Base-by-base conservation (phyloP, 2,888 invertebrate genomes). In the Bellardia bayeri region DNA sequence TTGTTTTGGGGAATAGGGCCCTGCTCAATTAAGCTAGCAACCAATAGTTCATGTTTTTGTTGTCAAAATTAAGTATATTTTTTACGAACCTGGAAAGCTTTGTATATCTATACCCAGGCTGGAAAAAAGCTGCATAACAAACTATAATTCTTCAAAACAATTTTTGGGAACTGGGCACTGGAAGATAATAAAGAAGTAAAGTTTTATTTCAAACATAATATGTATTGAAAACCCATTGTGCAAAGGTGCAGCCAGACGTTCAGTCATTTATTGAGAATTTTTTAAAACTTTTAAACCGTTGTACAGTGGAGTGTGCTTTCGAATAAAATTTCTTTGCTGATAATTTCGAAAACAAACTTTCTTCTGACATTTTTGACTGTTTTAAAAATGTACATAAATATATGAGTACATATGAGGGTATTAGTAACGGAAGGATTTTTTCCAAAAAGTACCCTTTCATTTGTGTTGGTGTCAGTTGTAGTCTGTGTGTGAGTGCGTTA, bases 311-410 rank as follows among this genome's bases (percentile, higher is more conserved):
- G 33, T 54, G 51, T 76, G 11, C 45, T 51, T 42, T 14, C 3
- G 42, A 61, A n/a, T 54, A 42, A 13, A 40, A 76, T 71, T 80
- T 85, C 72, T 64, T 63, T 72, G 54, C 72, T 79, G 74, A 86
- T 86, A 84, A 74, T 64, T 82, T 84, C 14, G 30, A 68, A 76
- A 71, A 74, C 13, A 81, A 86, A 86, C 69, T 86, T 86, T 81
- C 68, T 56, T 72, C 40, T 82, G 80, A 85, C 66, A 80, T 63
- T 64, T 85, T 85, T 76, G 71, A 80, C 82, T 80, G 74, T 37
- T 82, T 51, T 66, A 40, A 56, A 13, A 63, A 30, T 14, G 69
- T 61, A 40, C 3, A 61, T 30, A 42, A 9, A 4, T 9, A 8
- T 45, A 30, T 40, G 5, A n/a, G 63, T 64, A 8, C 3, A 8